These are phyloP conservation scores for Axinella damicornis DNA, from an alignment of 37 sponge, comb jelly and placozoan species.

Conservation along the genomic window DNA sequence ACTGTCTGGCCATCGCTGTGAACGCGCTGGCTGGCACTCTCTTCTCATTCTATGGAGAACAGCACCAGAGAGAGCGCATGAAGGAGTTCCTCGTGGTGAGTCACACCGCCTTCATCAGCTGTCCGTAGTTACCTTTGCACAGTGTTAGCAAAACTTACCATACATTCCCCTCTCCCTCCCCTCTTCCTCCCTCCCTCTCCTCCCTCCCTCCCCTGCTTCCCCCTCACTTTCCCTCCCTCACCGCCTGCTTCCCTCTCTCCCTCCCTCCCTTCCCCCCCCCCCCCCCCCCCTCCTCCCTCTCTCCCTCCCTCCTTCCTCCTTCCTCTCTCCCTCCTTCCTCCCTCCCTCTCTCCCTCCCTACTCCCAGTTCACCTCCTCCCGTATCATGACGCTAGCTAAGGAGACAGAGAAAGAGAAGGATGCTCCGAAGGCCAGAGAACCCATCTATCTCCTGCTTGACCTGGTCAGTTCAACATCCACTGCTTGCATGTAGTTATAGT, in stretches of 20 bases:
- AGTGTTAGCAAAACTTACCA: too few species aligned
- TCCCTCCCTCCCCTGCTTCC: too few species aligned
- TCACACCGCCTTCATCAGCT: too few species aligned
- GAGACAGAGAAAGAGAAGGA: conserved; percentile 88
- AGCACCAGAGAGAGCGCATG: conserved; percentile 76
- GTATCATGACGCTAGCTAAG: conserved; percentile 86
- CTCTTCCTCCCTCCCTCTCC: too few species aligned
- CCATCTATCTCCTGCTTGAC: conserved; percentile 82
- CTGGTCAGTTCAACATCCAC: conserved; percentile 25
- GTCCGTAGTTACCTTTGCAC: too few species aligned
- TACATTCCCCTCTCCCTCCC: too few species aligned
- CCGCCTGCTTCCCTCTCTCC: too few species aligned
- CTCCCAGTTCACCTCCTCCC: conserved; percentile 75
- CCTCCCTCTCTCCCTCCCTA: not conserved
- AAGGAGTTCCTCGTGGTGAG: conserved; percentile 89
- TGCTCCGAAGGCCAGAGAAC: conserved; percentile 77
- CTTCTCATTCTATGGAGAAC: conserved; percentile 72
- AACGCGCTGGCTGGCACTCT: conserved; percentile 80
- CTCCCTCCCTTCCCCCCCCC: not conserved
- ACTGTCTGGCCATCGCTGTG: conserved; percentile 89
- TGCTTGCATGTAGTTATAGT: too few species aligned
- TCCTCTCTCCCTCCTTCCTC: too few species aligned
- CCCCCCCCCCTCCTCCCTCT: not conserved
- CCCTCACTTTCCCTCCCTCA: too few species aligned
- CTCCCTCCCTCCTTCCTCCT: too few species aligned